Conservation (phyloP, 2,797 vertebrate species). For the Gadopsis bispinosus region DNA sequence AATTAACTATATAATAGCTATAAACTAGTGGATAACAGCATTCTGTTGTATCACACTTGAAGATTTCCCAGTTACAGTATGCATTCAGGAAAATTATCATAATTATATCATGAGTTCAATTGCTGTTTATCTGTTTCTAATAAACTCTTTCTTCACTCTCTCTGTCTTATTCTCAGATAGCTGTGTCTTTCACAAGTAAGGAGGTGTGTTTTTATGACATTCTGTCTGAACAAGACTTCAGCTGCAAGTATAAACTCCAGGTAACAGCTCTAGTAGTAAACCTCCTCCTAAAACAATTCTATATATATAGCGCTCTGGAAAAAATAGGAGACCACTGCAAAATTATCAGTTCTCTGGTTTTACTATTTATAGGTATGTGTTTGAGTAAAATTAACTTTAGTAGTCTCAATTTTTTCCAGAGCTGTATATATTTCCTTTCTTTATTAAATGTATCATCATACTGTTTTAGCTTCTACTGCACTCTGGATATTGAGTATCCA, state of each 20-base stretch:
- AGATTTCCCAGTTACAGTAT: neutral
- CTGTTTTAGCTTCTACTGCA: neutral
- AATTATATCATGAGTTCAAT: constrained; percentile 1
- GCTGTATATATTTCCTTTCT: too few species aligned
- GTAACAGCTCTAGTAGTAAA: constrained; percentile 37
- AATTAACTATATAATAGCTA: neutral
- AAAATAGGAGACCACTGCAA: too few species aligned
- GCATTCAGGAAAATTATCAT: neutral
- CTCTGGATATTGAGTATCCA: neutral
- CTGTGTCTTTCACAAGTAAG: constrained; percentile 87
- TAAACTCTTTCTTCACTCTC: neutral
- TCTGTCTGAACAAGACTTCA: constrained; percentile 83
- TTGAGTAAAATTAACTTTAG: too few species aligned
- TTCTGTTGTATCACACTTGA: constrained; percentile 9
- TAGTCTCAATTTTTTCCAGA: too few species aligned
- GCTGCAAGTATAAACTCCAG: constrained; percentile 85
- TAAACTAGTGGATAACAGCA: constrained; percentile 30
- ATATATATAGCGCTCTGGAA: too few species aligned
- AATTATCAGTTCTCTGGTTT: too few species aligned
- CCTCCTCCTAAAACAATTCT: neutral
- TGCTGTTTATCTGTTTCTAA: constrained; percentile 2
- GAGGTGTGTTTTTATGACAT: constrained; percentile 90
- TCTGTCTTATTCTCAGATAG: constrained; percentile 75
- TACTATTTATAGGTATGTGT: too few species aligned
- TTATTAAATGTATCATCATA: neutral